These are phyloP conservation scores for Cephalopachus bancanus DNA, from an alignment of 2,797 vertebrate genomes.

Conservation along the genomic window DNA sequence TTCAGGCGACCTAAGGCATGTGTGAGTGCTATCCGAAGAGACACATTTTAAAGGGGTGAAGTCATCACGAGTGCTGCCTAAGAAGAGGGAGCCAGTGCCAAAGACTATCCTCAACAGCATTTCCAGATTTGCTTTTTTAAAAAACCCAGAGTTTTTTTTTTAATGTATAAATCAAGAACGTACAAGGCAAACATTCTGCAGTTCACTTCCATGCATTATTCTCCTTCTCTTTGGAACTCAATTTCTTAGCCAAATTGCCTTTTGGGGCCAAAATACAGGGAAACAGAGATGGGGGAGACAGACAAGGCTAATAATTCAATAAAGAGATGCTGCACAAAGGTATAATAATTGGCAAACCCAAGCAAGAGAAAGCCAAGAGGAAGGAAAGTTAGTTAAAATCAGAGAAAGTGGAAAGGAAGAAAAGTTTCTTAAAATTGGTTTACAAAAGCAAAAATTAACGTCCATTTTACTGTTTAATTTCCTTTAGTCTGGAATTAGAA, in stretches of 20 bases:
- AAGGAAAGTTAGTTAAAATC: constrained; percentile 57
- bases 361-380: neutral
- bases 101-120: constrained; percentile 75
- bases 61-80: constrained; percentile 83
- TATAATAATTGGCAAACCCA: constrained; percentile 44
- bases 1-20: constrained; percentile 79
- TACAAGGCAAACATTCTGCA: constrained; percentile 65
- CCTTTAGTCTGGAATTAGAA: constrained; percentile 32
- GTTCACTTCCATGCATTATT: constrained; percentile 49
- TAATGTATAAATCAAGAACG: constrained; percentile 74
- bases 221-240: constrained; percentile 28
- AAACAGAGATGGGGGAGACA: neutral
- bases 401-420: neutral
- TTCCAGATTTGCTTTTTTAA: constrained; percentile 77
- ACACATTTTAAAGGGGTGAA: constrained; percentile 86
- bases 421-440: constrained; percentile 32
- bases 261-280: constrained; percentile 49
- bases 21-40: constrained; percentile 84
- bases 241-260: constrained; percentile 42
- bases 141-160: constrained; percentile 57
- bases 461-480: constrained; percentile 23
- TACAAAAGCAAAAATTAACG: neutral
- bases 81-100: constrained; percentile 70
- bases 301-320: constrained; percentile 9
- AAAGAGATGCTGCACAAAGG: neutral